Evolutionary conservation across 2,113 vertebrate species (phyloP), one percentile per base, ranked within the genome.

Genomic region (Carassius carassius): DNA sequence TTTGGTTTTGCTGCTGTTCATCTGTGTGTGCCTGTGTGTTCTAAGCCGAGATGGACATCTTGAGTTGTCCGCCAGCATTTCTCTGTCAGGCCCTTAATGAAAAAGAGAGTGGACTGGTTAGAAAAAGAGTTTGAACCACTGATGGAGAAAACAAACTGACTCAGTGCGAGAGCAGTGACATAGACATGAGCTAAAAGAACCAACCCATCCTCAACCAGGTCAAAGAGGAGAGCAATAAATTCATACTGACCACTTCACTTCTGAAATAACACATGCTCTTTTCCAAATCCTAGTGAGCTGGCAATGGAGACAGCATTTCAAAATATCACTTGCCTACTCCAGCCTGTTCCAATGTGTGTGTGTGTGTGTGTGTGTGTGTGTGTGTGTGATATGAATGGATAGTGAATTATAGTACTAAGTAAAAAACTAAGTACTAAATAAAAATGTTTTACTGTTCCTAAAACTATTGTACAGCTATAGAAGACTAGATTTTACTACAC

Each of bases 121-220:
- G n/a, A n/a, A n/a, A n/a, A n/a, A n/a, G n/a, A n/a, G n/a, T 91
- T 91, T 91, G 90, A 92, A 89, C 90, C 91, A 87, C 84, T 90
- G 92, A 93, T 93, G 93, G 92, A 93, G 92, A 94, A 94, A 94
- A 94, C 89, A 92, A 91, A 94, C 94, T 89, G 94, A 94, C 91
- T 94, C 88, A 89, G 91, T 89, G 86, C 23, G 9, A 17, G 32
- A 70, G 32, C 88, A 84, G 88, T 87, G n/a, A n/a, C n/a, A n/a
- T n/a, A n/a, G 84, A 83, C 86, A 90, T 37, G 32, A 37, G 16
- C 65, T 19, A 35, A 69, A 29, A 69, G 17, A 37, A 69, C 32
- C 17, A 69, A 16, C 32, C 21, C 67, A 29, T 65, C 13, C 25
- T 29, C 62, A 16, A 29, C 23, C 25, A 21, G 67, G 67, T 37